Evolutionary conservation across 2,797 vertebrate species (phyloP), one percentile per base, ranked within the genome.

Genomic region (Aulostomus chinensis): DNA sequence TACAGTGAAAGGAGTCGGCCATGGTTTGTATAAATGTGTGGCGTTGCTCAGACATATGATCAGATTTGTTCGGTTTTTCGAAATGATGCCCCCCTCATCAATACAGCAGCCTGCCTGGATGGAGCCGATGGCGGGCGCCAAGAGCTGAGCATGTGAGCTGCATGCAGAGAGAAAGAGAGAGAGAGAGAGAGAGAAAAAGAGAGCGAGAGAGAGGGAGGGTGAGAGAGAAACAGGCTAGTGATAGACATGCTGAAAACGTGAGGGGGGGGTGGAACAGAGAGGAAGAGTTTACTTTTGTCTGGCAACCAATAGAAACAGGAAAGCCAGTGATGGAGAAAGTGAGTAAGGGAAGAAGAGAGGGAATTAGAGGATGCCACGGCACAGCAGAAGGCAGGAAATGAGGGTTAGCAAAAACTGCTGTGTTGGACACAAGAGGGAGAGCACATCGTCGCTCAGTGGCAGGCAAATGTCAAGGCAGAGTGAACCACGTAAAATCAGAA

Each of bases 331-430:
- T 39, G 43, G 63, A 68, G 71, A 52, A 52, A 73, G 58, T 15
- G 63, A 66, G 69, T 55, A 46, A 59, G 60, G 63, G 66, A 36
- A 64, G 57, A 51, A 73, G 68, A 58, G 30, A 35, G 54, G 47
- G 58, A 63, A 64, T 66, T 39, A 56, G 55, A 61, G 42, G 58
- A 75, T 66, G 62, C 67, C 65, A 58, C 61, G 42, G 46, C 24
- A 73, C 38, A 39, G 47, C 63, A 54, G 55, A 58, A 76, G 54
- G 60, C 68, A 82, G 73, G 76, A 79, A 82, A 73, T 47, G 22
- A 74, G 54, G 47, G 32, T 48, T 63, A 46, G 57, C 37, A 43
- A 68, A 76, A 78, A 66, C 18, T 68, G 72, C 76, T 67, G 61
- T n/a, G 54, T 57, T 47, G 34, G 60, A 51, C 65, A 60, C 45